Conservation (phyloP, 2,888 invertebrate genomes). For the Tribolium freemani region DNA sequence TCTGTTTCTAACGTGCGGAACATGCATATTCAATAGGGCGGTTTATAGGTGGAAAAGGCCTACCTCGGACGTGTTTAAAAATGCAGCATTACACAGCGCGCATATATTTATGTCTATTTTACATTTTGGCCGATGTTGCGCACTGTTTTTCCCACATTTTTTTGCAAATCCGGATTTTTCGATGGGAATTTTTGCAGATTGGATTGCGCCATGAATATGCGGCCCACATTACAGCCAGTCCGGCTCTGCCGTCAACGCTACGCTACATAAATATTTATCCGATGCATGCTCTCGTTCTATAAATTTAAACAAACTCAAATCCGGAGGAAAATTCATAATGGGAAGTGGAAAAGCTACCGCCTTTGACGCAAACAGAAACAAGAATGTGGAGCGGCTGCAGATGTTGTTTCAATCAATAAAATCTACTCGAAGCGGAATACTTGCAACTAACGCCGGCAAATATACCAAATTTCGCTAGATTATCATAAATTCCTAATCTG, state of each 20-base stretch:
- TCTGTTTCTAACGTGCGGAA: conserved; percentile 47
- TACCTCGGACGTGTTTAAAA: conserved; percentile 46
- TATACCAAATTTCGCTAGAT: background rate
- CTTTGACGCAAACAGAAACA: conserved; percentile 26
- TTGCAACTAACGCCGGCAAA: background rate
- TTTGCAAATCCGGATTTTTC: conserved; percentile 41
- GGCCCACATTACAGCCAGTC: conserved; percentile 9
- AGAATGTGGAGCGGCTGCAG: conserved; percentile 21
- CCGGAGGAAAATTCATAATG: conserved; percentile 25
- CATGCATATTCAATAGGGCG: conserved; percentile 53
- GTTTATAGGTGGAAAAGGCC: conserved; percentile 50
- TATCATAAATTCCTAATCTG: background rate
- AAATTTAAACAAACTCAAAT: conserved; percentile 29
- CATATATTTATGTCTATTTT: conserved; percentile 44
- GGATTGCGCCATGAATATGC: conserved; percentile 35
- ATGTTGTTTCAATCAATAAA: conserved; percentile 14
- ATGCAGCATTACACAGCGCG: conserved; percentile 41
- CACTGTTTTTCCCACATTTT: conserved; percentile 39
- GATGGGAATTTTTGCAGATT: conserved; percentile 15
- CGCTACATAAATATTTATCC: conserved; percentile 34
- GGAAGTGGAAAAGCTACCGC: conserved; percentile 20
- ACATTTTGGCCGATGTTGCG: conserved; percentile 35
- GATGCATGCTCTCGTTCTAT: conserved; percentile 20
- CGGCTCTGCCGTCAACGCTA: background rate
- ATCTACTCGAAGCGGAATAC: background rate